Evolutionary conservation across 2,888 invertebrate species (phyloP), one percentile per base, ranked within the genome.

Genomic region (Lymantria dispar): DNA sequence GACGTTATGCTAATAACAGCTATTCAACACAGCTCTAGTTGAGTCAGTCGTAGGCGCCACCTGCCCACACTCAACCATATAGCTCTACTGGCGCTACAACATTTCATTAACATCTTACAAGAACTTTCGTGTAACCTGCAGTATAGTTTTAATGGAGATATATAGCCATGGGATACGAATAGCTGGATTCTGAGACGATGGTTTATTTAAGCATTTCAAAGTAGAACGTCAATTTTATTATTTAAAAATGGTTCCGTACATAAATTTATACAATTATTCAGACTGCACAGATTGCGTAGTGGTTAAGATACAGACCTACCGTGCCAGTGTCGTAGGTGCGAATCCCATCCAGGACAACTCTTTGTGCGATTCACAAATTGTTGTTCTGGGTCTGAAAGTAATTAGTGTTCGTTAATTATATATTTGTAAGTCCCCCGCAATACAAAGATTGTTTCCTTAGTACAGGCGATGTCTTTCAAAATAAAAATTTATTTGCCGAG

Each of bases 71-170:
- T 58, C 61, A 55, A 66, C 70, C 66, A 58, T 68, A 62, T 71
- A 73, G 50, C 74, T 73, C 60, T 63, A 62, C 55, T 52, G 50
- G 59, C 58, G 64, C 69, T 69, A 76, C 75, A 75, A 69, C 66
- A 72, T 70, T 74, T 68, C 72, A 76, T 77, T 77, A 74, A 58
- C 75, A 74, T 75, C 68, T 76, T 69, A 78, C 71, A 72, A 58
- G 70, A 58, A 60, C 68, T 68, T 66, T 72, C 71, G 50, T 76
- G 76, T 76, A 62, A 61, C 55, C 50, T 59, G 56, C 64, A 63
- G 62, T 60, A 52, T 55, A 52, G 65, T 60, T 70, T 70, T 69
- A 71, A 70, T 74, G 56, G 56, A 65, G 40, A 59, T 54, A 49
- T 53, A 64, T 56, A 55, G 59, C 48, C 49, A 44, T 47, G 49